phyloP scores from a whole-genome alignment of 1,140 invertebrate genomes.

The Dreissena polymorpha region DNA sequence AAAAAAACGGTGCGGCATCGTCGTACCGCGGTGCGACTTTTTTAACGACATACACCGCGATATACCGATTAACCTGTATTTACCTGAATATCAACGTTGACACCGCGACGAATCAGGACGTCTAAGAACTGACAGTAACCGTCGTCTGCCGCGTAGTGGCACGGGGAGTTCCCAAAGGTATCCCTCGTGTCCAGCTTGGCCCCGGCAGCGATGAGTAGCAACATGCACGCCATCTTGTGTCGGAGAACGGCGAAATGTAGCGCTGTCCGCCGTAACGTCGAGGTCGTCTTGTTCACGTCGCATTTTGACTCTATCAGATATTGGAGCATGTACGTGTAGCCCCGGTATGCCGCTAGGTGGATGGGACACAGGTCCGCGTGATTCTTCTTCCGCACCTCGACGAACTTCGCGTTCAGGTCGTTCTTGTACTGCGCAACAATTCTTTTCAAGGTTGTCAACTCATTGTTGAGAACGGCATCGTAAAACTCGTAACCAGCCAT shows the following conservation, averaged over 20 bases:
- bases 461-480: constrained; percentile 79
- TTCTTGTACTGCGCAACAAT: constrained; percentile 78
- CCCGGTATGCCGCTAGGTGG: constrained; percentile 77
- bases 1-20: too few species aligned
- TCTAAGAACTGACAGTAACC: constrained; percentile 78
- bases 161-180: constrained; percentile 78
- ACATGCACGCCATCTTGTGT: constrained; percentile 78
- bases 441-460: constrained; percentile 74
- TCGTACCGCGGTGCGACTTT: too few species aligned
- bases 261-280: constrained; percentile 74
- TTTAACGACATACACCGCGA: too few species aligned
- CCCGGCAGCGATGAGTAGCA: constrained; percentile 75
- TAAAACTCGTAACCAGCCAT: constrained; percentile 78
- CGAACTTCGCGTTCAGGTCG: constrained; percentile 78
- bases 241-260: constrained; percentile 78
- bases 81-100: constrained; percentile 77
- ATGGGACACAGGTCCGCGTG: constrained; percentile 78
- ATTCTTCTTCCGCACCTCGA: constrained; percentile 78
- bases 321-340: constrained; percentile 78
- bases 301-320: constrained; percentile 78
- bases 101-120: constrained; percentile 74
- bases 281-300: constrained; percentile 77
- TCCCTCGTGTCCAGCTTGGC: constrained; percentile 78
- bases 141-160: constrained; percentile 79
- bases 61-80: too few species aligned